Conservation (phyloP, 92 coral and sea anemone genomes). For the Bergia sp. region DNA sequence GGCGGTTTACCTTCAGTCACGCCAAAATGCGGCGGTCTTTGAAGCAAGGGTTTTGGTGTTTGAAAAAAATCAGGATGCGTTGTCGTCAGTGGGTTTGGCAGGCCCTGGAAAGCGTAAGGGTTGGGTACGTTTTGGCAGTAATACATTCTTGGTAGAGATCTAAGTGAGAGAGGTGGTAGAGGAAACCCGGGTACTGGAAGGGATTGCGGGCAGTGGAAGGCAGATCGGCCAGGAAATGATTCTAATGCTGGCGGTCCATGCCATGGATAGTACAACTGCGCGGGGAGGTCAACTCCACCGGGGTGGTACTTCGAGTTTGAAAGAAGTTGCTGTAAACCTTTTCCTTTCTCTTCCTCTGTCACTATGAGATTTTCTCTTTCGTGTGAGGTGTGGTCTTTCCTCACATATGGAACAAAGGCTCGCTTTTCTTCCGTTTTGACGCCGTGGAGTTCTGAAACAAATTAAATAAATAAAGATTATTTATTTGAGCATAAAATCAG, state of each 20-base stretch:
- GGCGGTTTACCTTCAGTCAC: conserved; percentile 33
- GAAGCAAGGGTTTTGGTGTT: conserved; percentile 18
- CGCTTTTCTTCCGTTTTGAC: conserved; percentile 47
- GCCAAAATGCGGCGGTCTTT: conserved; percentile 38
- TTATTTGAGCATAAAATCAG: neutral
- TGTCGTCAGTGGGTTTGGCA: conserved; percentile 13
- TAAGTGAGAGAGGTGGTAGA: conserved; percentile 14
- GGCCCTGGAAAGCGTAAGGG: conserved; percentile 8
- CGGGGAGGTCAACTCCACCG: neutral
- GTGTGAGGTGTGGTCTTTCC: neutral
- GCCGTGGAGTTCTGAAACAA: conserved; percentile 8
- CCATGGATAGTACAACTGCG: conserved; percentile 26
- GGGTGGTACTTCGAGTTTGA: neutral
- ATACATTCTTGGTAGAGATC: conserved; percentile 16
- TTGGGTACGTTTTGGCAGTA: conserved; percentile 17
- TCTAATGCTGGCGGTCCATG: conserved; percentile 4
- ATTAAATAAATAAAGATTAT: conserved; percentile 10
- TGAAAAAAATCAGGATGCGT: conserved; percentile 13
- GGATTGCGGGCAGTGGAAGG: conserved; percentile 34
- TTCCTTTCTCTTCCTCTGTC: neutral
- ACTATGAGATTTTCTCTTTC: neutral
- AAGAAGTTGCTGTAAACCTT: neutral
- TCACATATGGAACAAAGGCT: conserved; percentile 51
- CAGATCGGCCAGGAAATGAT: conserved; percentile 32
- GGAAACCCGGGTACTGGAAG: conserved; percentile 1